Base-by-base conservation (phyloP, 2,113 vertebrate species). In the Barbus barbus region DNA sequence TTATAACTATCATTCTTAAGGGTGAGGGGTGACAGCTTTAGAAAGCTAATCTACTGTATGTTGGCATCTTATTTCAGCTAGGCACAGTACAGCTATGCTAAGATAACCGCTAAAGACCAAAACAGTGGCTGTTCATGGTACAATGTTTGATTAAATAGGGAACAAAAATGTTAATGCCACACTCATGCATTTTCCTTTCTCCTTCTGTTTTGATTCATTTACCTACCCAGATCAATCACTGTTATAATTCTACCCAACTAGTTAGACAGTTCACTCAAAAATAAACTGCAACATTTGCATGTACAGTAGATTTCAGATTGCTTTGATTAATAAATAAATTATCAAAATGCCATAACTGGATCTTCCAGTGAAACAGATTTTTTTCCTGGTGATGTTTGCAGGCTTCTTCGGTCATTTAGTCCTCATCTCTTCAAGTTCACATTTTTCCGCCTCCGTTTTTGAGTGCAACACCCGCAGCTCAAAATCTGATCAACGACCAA, bases 1-100 rank as follows among this genome's bases (percentile, higher is more conserved):
- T 78, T 78, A 78, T 78, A 78, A 84, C 76, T 84, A 78, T 78
- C n/a, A 31, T 65, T 67, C 74, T 78, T 78, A 13, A 24, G 44
- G 61, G 11, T 76, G 75, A 80, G 36, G 22, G 48, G 61, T 84
- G 75, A 71, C 83, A 71, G 61, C n/a, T 41, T 53, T 22, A 63
- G 48, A 56, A 28, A 78, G 33, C n/a, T 71, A 71, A 78, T 69
- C 24, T 71, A 78, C 16, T 51, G 48, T 20, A 20, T 26, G 56
- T 24, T 9, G 6, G 9, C 9, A 3, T 60, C 9, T 24, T 46
- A 28, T 77, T 56, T 56, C 5, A 6, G 20, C 48, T n/a, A 56
- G 9, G 48, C 74, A 77, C 11, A 36, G 48, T 13, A 53, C 9
- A 46, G 38, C 13, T 72, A 28, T 4, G 14, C 44, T 4, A 51